Base-by-base conservation (phyloP, 2,113 vertebrate genomes). In the Melierax canorus region DNA sequence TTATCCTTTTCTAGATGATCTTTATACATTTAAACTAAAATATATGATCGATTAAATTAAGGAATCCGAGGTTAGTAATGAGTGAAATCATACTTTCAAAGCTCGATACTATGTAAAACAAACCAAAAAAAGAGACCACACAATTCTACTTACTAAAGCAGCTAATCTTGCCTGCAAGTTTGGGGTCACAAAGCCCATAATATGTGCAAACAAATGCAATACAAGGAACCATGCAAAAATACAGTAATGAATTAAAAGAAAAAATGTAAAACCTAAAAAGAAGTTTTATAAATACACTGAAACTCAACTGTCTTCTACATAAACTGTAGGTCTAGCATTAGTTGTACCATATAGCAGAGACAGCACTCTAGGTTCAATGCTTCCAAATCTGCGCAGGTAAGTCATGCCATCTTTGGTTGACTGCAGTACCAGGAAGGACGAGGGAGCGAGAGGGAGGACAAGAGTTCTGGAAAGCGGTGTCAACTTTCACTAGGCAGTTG, bases 161-260 rank as follows among this genome's bases (percentile, higher is more conserved):
- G 99, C 98, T 98, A 98, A 98, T 98, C 99, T 99, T 97, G 98
- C 99, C 99, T 99, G 99, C 99, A 99, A 99, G 98, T 99, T 97
- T 98, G 98, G 98, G 99, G 98, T 99, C 97, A 98, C 96, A 98
- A 97, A 99, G 99, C 99, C 99, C 98, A 96, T 99, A 99, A 99
- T 98, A 99, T 99, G 99, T 99, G 99, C 99, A 99, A 99, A 99
- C 98, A 99, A 99, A 99, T 99, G 99, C 99, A 99, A 99, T 98
- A 99, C 98, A 98, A 99, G 98, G 98, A 99, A 98, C 98, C 99
- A 99, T 99, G 99, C 99, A 99, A 99, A 99, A 99, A 98, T 97
- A 98, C 98, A 98, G 98, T 98, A 98, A 99, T 98, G 98, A 99
- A 99, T 99, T 98, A 97, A 98, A 97, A 98, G 97, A 96, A 98